Evolutionary conservation across 2,797 vertebrate species (phyloP).

Genomic region (Myotis vivesi): DNA sequence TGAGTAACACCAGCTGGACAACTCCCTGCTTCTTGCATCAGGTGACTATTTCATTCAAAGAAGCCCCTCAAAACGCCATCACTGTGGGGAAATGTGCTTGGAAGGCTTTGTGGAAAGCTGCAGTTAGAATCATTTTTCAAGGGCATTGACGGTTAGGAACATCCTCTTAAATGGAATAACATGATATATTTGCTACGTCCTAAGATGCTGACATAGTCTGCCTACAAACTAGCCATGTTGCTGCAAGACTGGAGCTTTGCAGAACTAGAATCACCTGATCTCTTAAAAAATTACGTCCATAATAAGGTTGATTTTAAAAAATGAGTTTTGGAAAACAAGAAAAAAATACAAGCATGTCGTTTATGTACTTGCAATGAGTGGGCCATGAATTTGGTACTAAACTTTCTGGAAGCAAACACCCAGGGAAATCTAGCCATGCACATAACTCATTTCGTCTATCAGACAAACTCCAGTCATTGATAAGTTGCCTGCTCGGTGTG

Average conservation of each 20-base stretch:
- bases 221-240: not conserved
- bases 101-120: not conserved
- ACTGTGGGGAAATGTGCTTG: not conserved
- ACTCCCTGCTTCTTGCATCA: not conserved
- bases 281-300: not conserved
- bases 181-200: not conserved
- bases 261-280: not conserved
- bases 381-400: not conserved
- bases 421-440: not conserved
- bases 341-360: not conserved
- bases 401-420: not conserved
- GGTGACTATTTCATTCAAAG: not conserved
- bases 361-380: not conserved
- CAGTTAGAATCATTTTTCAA: conserved; percentile 7
- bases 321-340: not conserved
- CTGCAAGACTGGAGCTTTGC: not conserved
- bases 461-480: not conserved
- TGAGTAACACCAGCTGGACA: no score
- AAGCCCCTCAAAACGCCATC: not conserved
- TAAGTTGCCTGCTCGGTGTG: no score
- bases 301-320: not conserved
- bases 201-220: not conserved
- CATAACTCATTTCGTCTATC: not conserved
- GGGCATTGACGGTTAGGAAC: not conserved
- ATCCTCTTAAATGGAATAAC: not conserved